Conservation (phyloP, 2,797 vertebrate genomes). For the Apodemus agrarius region DNA sequence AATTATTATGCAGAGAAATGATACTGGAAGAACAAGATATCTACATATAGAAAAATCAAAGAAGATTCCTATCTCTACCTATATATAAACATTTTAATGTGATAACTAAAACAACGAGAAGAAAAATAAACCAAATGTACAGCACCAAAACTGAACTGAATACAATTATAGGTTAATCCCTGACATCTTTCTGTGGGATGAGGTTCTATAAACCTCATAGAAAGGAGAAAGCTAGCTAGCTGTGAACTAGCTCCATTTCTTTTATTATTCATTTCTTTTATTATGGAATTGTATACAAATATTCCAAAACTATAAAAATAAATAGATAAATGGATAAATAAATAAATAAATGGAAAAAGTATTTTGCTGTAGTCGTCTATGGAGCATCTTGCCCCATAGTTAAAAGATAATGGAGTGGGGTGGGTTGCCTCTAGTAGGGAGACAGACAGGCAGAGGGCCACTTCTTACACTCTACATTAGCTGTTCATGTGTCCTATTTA, state of each 20-base stretch:
- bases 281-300: background rate
- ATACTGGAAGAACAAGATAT: background rate
- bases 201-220: background rate
- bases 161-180: background rate
- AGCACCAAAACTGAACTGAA: background rate
- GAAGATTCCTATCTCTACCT: no score
- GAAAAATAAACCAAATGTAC: background rate
- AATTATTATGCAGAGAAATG: background rate
- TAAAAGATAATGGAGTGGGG: fast-evolving
- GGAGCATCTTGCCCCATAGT: background rate
- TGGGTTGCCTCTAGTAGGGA: fast-evolving
- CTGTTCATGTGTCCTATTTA: background rate
- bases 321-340: background rate
- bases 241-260: no score
- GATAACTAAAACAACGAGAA: background rate
- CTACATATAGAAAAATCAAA: background rate
- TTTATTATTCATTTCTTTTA: background rate
- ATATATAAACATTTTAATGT: background rate
- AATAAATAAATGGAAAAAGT: background rate
- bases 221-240: background rate
- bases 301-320: background rate
- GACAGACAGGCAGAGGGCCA: background rate
- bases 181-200: background rate
- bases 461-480: background rate
- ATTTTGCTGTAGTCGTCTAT: background rate